Conservation (phyloP, 2,797 vertebrate species). For the Kryptolebias ocellatus region DNA sequence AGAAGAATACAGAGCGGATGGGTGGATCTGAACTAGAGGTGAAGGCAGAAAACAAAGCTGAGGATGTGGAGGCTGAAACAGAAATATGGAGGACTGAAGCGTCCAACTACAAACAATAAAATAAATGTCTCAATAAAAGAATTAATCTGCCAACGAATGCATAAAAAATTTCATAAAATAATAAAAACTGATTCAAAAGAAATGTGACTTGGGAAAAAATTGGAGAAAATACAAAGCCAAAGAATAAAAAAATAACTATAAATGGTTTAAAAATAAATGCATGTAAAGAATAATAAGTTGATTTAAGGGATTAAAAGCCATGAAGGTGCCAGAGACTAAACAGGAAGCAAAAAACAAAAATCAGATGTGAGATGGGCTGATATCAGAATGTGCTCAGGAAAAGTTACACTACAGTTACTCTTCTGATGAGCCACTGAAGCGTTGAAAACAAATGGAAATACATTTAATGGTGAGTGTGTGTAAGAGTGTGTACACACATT, state of each 20-base stretch:
- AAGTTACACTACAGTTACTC: constrained; percentile 30
- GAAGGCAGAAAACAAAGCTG: constrained; percentile 13
- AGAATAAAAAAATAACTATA: too few species aligned
- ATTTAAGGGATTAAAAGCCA: constrained; percentile 35
- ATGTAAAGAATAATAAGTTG: constrained; percentile 17
- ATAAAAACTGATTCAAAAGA: too few species aligned
- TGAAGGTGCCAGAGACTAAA: constrained; percentile 16
- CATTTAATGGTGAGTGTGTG: constrained; percentile 22
- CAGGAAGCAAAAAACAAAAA: constrained; percentile 12
- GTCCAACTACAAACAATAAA: too few species aligned
- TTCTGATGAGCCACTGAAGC: constrained; percentile 27
- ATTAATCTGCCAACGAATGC: too few species aligned
- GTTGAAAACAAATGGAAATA: constrained; percentile 44
- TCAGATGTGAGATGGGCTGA: constrained; percentile 31
- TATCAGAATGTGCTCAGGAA: constrained; percentile 29
- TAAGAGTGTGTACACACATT: neutral
- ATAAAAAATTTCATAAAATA: too few species aligned
- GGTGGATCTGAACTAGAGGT: constrained; percentile 13
- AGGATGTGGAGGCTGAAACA: constrained; percentile 1
- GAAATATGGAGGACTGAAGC: neutral
- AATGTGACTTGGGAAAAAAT: too few species aligned
- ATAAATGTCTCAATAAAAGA: too few species aligned
- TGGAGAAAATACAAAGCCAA: too few species aligned
- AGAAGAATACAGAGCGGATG: neutral
- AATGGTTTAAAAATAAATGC: too few species aligned